Conservation (phyloP, 2,888 invertebrate species). For the Herminia tarsipennalis region DNA sequence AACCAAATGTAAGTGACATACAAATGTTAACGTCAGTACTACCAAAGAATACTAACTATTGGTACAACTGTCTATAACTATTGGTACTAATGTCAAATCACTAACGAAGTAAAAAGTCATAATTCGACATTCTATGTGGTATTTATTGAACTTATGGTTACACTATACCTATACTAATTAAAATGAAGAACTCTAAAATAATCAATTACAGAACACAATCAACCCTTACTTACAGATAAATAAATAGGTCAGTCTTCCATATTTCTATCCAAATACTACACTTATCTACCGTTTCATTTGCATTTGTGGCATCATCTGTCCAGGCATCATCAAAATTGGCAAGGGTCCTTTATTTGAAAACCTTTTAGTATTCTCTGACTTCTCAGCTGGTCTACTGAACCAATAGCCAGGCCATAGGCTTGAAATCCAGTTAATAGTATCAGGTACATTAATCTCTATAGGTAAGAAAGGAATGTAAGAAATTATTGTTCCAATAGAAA, state of each 20-base stretch:
- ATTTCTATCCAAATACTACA: not conserved
- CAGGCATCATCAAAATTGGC: constrained; percentile 59
- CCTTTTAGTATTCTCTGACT: constrained; percentile 43
- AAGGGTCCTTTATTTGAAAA: constrained; percentile 48
- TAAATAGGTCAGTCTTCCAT: constrained; percentile 10
- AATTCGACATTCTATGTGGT: too few relatives aligned
- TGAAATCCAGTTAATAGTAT: constrained; percentile 78
- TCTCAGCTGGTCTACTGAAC: constrained; percentile 51
- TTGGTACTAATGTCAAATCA: too few relatives aligned
- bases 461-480: constrained; percentile 85
- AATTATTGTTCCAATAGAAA: constrained; percentile 77
- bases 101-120: too few relatives aligned
- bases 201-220: too few relatives aligned
- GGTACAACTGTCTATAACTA: too few relatives aligned
- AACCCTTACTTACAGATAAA: not conserved
- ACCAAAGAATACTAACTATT: too few relatives aligned
- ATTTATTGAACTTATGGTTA: too few relatives aligned
- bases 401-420: constrained; percentile 66
- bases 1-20: too few relatives aligned
- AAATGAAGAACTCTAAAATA: too few relatives aligned
- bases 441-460: constrained; percentile 87
- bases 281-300: constrained; percentile 7
- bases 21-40: too few relatives aligned
- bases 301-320: constrained; percentile 20
- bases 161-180: too few relatives aligned